Percentiles rank a stretch among this genome's conserved stretches.
phyloP scores from a whole-genome alignment of 1,140 invertebrate species.

The Octopus sinensis region DNA sequence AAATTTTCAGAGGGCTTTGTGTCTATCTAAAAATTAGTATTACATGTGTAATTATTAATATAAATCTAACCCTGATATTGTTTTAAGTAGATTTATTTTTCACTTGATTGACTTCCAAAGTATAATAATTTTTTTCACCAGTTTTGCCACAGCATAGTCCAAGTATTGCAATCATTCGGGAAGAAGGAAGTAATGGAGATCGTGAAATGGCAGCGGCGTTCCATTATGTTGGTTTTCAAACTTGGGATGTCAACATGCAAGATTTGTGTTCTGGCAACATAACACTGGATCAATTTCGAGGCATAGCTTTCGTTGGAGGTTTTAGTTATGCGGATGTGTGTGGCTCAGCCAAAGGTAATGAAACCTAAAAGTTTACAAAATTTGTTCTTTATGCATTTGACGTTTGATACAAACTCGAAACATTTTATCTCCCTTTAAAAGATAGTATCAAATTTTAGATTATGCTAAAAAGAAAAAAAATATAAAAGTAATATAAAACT shows the following conservation, averaged over 20 bases:
- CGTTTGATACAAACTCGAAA: no score
- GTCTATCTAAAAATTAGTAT: no score
- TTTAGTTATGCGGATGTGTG: conserved; percentile 98
- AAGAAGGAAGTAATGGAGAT: conserved; percentile 96
- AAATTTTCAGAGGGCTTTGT: no score
- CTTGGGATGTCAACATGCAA: conserved; percentile 57
- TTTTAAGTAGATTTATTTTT: no score
- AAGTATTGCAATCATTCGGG: conserved; percentile 84
- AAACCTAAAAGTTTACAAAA: no score
- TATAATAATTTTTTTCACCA: not conserved
- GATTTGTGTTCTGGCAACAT: conserved; percentile 56
- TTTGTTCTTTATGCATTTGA: no score
- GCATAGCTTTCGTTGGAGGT: conserved; percentile 91
- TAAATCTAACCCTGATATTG: no score
- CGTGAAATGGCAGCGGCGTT: conserved; percentile 95
- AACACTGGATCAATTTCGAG: conserved; percentile 76
- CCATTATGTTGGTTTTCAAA: conserved; percentile 83
- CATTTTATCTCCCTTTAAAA: no score
- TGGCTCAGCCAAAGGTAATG: conserved; percentile 83
- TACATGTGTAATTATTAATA: no score
- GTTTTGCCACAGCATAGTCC: conserved; percentile 19
- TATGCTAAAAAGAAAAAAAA: no score
- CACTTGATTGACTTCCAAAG: not conserved
- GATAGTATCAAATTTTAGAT: no score
- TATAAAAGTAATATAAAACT: no score